These are phyloP conservation scores for Prionace glauca DNA, from an alignment of 2,797 vertebrate species.

Conservation along the genomic window DNA sequence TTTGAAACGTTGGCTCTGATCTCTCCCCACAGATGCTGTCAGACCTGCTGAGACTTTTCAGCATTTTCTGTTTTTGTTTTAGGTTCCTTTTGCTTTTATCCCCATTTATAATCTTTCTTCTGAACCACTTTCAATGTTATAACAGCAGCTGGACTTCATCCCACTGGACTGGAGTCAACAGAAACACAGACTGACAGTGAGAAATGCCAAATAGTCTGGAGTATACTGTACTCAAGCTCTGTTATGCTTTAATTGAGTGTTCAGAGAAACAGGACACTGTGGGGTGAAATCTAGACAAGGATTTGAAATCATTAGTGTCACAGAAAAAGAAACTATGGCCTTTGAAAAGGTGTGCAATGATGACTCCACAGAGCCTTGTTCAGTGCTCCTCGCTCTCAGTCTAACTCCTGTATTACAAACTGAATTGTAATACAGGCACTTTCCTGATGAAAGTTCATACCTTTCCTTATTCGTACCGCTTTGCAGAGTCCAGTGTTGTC, in stretches of 20 bases:
- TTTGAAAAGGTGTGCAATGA: not conserved
- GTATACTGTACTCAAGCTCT: not conserved
- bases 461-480: not conserved
- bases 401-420: not conserved
- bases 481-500: slow-evolving; percentile 1
- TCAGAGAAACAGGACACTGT: not conserved
- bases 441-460: not conserved
- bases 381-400: not conserved
- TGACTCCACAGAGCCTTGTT: not conserved
- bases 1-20: no score
- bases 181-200: not conserved
- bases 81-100: not conserved
- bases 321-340: not conserved
- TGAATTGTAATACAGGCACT: not conserved
- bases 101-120: not conserved
- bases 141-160: not conserved
- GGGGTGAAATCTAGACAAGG: not conserved
- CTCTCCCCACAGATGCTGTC: no score
- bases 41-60: no score
- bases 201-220: slow-evolving; percentile 8
- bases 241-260: not conserved
- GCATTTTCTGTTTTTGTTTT: no score
- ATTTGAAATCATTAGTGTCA: not conserved
- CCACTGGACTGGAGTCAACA: not conserved
- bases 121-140: not conserved